Evolutionary conservation across 1,140 invertebrate genomes (phyloP).

Genomic region (Bombyx mori): DNA sequence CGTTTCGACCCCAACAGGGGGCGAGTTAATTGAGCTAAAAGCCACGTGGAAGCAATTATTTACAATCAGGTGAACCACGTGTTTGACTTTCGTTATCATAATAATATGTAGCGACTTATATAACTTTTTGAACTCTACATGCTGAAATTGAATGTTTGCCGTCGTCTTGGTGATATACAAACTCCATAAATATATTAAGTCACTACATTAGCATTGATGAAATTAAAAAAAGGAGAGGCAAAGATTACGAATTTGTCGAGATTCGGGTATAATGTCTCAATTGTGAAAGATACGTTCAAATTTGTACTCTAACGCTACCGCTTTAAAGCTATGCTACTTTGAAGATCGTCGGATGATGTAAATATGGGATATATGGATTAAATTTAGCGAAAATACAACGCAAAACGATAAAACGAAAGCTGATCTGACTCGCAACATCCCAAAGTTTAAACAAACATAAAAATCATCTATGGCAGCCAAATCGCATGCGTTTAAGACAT

Average conservation of each 20-base stretch:
- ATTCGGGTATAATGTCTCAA: conserved; percentile 56
- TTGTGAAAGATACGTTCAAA: conserved; percentile 13
- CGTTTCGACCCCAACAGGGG: conserved; percentile 33
- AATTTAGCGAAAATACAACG: too few relatives aligned
- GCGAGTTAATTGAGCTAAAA: conserved; percentile 52
- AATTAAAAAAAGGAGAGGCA: conserved; percentile 61
- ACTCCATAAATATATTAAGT: conserved; percentile 11
- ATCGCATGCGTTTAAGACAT: conserved; percentile 30
- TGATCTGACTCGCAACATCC: too few relatives aligned
- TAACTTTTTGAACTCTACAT: too few relatives aligned
- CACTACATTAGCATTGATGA: conserved; percentile 13
- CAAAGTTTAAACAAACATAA: too few relatives aligned
- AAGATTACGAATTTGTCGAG: conserved; percentile 61
- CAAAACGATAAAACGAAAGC: too few relatives aligned
- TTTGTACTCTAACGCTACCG: conserved; percentile 23
- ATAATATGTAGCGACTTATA: too few relatives aligned
- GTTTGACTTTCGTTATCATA: conserved; percentile 9
- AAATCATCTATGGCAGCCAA: conserved; percentile 1
- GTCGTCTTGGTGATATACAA: conserved; percentile 4
- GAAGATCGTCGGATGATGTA: too few relatives aligned
- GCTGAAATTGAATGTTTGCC: neutral
- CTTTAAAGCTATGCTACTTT: too few relatives aligned
- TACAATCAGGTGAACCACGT: conserved; percentile 58
- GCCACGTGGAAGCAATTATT: conserved; percentile 66
- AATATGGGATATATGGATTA: too few relatives aligned